These are phyloP conservation scores for Sarcoramphus papa DNA, from an alignment of 2,797 vertebrate genomes.

Conservation along the genomic window DNA sequence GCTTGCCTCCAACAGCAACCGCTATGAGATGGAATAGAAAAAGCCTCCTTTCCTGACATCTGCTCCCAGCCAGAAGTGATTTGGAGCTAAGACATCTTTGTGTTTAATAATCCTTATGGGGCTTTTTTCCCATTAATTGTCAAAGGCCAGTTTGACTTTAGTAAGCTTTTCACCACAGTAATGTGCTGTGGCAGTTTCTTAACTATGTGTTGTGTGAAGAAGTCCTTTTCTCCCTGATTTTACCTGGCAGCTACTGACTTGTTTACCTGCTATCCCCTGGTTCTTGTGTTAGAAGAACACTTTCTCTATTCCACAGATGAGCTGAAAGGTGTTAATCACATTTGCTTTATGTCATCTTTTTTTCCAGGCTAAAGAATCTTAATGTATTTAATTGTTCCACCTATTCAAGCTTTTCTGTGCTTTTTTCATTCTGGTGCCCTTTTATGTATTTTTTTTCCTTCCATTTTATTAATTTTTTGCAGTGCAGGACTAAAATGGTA, in stretches of 20 bases:
- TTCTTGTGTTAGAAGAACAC: neutral
- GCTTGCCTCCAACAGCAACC: neutral
- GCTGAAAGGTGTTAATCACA: neutral
- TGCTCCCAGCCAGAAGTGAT: neutral
- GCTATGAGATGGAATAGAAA: neutral
- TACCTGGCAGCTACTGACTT: neutral
- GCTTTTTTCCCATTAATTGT: neutral
- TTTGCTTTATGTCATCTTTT: neutral
- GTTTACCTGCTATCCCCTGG: neutral
- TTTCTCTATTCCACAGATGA: neutral
- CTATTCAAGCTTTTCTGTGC: neutral
- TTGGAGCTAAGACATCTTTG: neutral
- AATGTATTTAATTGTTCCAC: neutral
- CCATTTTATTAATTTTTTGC: neutral
- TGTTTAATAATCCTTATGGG: neutral
- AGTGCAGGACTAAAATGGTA: neutral
- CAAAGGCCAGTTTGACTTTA: neutral
- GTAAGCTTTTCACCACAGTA: neutral
- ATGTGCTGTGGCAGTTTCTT: neutral
- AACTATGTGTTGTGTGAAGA: neutral
- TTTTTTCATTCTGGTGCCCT: neutral
- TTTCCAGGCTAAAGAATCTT: neutral
- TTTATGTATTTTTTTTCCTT: neutral
- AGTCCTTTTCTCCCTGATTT: neutral
- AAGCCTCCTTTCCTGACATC: neutral